These are phyloP conservation scores for Parus major DNA, from an alignment of 2,113 vertebrate species.

Conservation along the genomic window DNA sequence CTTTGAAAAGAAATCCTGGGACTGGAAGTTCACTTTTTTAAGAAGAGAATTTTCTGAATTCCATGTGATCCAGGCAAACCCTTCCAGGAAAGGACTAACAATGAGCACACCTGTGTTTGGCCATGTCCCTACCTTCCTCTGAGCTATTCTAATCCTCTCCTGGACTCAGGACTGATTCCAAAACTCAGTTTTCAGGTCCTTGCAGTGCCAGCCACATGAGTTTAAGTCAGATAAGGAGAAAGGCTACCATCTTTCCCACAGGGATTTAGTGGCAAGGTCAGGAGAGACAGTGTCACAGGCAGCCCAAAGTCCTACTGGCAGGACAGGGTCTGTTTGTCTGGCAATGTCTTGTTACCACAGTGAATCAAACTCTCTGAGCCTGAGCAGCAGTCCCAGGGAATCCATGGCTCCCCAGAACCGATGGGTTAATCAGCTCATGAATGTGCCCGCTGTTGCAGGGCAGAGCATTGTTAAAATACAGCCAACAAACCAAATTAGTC, in stretches of 20 bases:
- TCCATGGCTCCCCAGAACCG: background rate
- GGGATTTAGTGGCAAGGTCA: background rate
- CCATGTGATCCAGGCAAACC: background rate
- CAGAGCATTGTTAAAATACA: background rate
- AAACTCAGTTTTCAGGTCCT: background rate
- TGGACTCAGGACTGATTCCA: background rate
- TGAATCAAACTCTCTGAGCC: background rate
- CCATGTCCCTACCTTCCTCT: background rate
- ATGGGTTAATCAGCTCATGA: background rate
- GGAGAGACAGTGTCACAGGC: background rate
- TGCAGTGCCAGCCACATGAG: background rate
- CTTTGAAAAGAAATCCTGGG: background rate
- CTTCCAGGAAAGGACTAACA: background rate
- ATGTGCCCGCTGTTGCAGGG: background rate
- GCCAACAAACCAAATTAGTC: background rate
- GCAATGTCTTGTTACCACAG: slow-evolving; percentile 1
- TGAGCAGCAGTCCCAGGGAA: background rate
- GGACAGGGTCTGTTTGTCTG: background rate
- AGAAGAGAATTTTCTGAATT: background rate
- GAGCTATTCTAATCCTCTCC: background rate
- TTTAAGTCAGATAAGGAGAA: background rate
- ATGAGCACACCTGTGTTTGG: background rate
- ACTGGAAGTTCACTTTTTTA: background rate
- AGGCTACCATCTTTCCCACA: background rate
- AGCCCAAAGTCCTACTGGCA: background rate